A percentile compares a stretch with the other conserved stretches of the same genome.
These are phyloP conservation scores for Polypedilum pembai DNA, from an alignment of 1,140 invertebrate genomes.

Conservation along the genomic window DNA sequence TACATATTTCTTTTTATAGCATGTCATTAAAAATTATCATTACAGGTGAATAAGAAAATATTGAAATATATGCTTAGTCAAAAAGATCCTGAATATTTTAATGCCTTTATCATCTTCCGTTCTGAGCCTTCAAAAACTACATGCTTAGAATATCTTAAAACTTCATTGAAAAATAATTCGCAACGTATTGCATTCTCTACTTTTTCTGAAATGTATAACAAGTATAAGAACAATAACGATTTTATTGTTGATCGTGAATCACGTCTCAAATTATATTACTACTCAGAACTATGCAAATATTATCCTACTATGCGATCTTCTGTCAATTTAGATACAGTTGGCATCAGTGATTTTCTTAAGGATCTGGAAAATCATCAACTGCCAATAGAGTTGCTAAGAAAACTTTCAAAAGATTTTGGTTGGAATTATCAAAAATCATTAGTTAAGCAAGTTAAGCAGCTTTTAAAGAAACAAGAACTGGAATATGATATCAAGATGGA, in stretches of 20 bases:
- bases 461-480: constrained; percentile 37
- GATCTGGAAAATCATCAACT: constrained; percentile 39
- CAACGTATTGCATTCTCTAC: constrained; percentile 39
- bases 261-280: constrained; percentile 40
- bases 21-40: background rate
- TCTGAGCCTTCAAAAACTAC: constrained; percentile 34
- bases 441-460: constrained; percentile 35
- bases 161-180: constrained; percentile 38
- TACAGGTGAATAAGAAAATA: constrained; percentile 31
- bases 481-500: constrained; percentile 39
- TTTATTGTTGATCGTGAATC: constrained; percentile 35
- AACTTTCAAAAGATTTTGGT: constrained; percentile 39
- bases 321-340: constrained; percentile 39
- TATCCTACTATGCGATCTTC: constrained; percentile 38
- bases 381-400: constrained; percentile 37
- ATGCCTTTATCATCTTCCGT: constrained; percentile 38
- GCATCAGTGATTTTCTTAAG: constrained; percentile 38
- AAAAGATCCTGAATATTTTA: constrained; percentile 38
- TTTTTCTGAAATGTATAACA: constrained; percentile 40
- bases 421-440: constrained; percentile 41
- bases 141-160: constrained; percentile 35
- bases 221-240: constrained; percentile 35
- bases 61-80: constrained; percentile 37
- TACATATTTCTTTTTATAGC: background rate
- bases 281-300: constrained; percentile 40